Base-by-base conservation (phyloP, 2,113 vertebrate species). In the Aegithalos caudatus region DNA sequence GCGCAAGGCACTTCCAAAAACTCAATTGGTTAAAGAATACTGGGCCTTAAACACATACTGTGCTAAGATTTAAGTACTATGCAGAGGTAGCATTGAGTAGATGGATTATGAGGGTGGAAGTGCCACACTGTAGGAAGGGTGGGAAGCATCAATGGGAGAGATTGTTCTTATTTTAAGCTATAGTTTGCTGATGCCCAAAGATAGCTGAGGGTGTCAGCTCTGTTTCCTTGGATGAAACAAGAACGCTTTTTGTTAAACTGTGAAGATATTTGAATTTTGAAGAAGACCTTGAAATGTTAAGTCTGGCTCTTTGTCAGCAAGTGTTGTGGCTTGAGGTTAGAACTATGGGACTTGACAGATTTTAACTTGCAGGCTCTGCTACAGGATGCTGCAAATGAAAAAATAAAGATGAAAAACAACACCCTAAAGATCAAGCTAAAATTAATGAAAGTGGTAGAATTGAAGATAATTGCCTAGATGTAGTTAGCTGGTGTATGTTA, bases 261-360 rank as follows among this genome's bases (percentile, higher is more conserved):
- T 79, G 76, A 94, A 79, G 58, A 66, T 73, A 84, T 88, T 40
- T 86, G 80, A 70, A 62, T 95, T 93, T 95, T 74, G 82, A 83
- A 66, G 73, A 72, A 12, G 90, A 88, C 90, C 82, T 93, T 86
- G 94, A 86, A 86, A 92, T 81, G 64, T 74, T 44, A 90, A 81
- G 92, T 87, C 93, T 95, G 70, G 22, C 70, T 95, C 89, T 95
- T 92, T 85, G 86, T 94, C 89, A 93, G 67, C 1, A 8, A 70
- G 64, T 67, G 73, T 78, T 85, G 66, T 77, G 92, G 92, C 80
- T 96, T 92, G 86, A 90, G 88, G 90, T 97, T 96, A 88, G 72
- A 92, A 28, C 87, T 67, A 60, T 57, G 51, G 90, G 60, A 56
- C 86, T 83, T 90, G 72, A 86, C 64, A 86, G 86, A 89, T 89